A percentile compares a stretch with the other conserved stretches of the same genome.
Conservation (phyloP, 1,140 invertebrate species). For the Drosophila watanabei region DNA sequence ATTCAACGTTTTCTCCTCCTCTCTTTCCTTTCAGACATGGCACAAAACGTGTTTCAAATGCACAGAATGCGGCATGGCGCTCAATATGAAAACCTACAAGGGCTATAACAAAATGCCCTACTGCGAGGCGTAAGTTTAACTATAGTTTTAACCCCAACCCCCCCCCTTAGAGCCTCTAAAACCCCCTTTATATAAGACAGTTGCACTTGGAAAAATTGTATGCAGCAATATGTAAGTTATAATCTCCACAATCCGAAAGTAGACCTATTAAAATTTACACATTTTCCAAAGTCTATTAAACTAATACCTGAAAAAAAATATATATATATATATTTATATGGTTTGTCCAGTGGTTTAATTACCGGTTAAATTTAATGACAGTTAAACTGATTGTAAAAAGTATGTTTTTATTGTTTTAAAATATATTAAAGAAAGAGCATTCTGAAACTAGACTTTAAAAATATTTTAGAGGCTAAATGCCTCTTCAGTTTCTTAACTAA, state of each 20-base stretch:
- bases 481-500: too few species aligned
- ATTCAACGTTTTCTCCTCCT: constrained; percentile 35
- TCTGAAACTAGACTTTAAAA: too few species aligned
- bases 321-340: too few species aligned
- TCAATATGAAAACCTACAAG: constrained; percentile 99
- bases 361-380: too few species aligned
- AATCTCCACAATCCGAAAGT: background rate
- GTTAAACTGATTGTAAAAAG: too few species aligned
- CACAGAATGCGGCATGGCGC: constrained; percentile 97
- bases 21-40: constrained; percentile 93
- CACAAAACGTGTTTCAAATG: constrained; percentile 99
- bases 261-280: background rate
- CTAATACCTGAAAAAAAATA: too few species aligned
- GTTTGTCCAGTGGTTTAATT: too few species aligned
- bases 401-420: too few species aligned
- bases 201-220: background rate
- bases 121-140: constrained; percentile 97
- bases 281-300: background rate
- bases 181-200: background rate
- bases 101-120: constrained; percentile 99
- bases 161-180: background rate
- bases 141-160: background rate
- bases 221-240: background rate
- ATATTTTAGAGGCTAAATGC: too few species aligned
- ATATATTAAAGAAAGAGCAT: too few species aligned